Conservation (phyloP, 2,113 vertebrate species). For the Rhinolophus sinicus region DNA sequence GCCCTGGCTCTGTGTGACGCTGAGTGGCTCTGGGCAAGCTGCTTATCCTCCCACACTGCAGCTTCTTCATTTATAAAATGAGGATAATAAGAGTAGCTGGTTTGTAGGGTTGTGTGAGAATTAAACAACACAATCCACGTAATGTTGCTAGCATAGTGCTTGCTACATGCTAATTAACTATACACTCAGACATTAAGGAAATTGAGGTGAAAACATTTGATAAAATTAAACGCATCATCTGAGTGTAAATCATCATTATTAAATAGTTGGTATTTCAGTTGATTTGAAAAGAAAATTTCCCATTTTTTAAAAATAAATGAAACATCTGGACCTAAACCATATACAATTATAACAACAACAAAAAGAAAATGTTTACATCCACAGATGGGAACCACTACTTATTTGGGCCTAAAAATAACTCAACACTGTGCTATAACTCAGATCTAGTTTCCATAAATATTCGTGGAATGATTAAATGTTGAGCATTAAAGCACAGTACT, state of each 20-base stretch:
- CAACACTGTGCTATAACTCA: constrained; percentile 6
- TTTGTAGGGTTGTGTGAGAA: neutral
- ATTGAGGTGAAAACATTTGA: constrained; percentile 28
- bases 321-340: constrained; percentile 61
- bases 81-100: neutral
- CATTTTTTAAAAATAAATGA: constrained; percentile 52
- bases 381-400: constrained; percentile 54
- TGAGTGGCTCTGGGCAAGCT: neutral
- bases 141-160: neutral
- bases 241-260: constrained; percentile 36
- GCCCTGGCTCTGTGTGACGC: neutral
- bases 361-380: neutral
- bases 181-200: neutral
- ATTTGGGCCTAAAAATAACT: constrained; percentile 68
- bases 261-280: constrained; percentile 21
- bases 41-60: neutral
- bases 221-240: constrained; percentile 33
- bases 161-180: constrained; percentile 33
- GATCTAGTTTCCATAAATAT: constrained; percentile 28
- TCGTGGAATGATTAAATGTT: constrained; percentile 45
- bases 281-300: constrained; percentile 58
- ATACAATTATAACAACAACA: constrained; percentile 42
- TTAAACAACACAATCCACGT: neutral
- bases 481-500: constrained; percentile 48
- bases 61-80: neutral